These are phyloP conservation scores for Ianthella basta DNA, from an alignment of 37 sponge, comb jelly and placozoan genomes.

Conservation along the genomic window DNA sequence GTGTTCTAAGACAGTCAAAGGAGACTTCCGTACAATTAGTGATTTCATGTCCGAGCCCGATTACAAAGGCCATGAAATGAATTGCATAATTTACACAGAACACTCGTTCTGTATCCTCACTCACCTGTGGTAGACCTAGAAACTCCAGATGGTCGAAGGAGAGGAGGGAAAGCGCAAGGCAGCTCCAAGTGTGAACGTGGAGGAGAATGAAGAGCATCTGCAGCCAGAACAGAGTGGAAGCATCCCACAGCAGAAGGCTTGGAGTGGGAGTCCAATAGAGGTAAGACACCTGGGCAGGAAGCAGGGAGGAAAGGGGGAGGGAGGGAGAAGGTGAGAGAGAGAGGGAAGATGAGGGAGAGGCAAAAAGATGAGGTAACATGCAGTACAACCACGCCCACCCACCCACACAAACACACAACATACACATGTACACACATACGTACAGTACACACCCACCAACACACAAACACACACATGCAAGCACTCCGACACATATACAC, in stretches of 20 bases:
- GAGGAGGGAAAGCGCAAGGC: conserved; percentile 64
- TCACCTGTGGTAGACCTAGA: conserved; percentile 75
- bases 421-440: neutral
- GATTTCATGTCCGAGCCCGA: no score
- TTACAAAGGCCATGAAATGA: no score
- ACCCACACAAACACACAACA: neutral
- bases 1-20: no score
- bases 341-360: no score
- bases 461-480: neutral
- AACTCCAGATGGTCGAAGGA: conserved; percentile 71
- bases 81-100: no score
- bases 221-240: neutral
- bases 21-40: no score
- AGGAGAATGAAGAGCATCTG: conserved; percentile 21
- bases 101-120: neutral
- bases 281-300: conserved; percentile 42
- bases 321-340: neutral
- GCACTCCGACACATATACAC: no score
- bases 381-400: neutral
- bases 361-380: neutral
- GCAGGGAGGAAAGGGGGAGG: neutral
- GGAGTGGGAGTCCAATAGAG: conserved; percentile 46
- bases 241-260: conserved; percentile 44
- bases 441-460: neutral
- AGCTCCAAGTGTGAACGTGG: conserved; percentile 58